Conservation (phyloP, 2,797 vertebrate species). For the Podarcis lilfordi region DNA sequence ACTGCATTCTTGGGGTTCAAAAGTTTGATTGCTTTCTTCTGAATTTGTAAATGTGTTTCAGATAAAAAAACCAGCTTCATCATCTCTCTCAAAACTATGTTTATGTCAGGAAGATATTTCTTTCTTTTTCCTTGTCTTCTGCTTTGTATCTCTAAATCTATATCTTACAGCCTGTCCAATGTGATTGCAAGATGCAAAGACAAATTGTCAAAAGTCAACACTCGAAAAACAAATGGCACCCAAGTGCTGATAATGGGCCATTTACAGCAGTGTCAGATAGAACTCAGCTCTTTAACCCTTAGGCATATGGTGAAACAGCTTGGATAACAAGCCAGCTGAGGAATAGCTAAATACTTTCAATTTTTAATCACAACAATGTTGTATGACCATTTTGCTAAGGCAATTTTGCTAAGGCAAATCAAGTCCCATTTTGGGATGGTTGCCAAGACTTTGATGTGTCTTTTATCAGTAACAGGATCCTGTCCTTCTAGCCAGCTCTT, state of each 20-base stretch:
- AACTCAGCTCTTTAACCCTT: not conserved
- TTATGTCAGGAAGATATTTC: not conserved
- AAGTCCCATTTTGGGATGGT: not conserved
- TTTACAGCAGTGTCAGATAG: not conserved
- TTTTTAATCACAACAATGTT: not conserved
- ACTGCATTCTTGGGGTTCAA: not conserved
- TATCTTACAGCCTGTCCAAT: conserved; percentile 7
- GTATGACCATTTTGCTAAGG: not conserved
- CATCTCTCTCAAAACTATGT: not conserved
- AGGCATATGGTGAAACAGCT: conserved; percentile 17
- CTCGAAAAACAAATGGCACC: not conserved
- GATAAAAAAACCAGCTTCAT: not conserved
- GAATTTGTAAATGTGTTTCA: not conserved
- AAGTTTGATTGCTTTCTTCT: not conserved
- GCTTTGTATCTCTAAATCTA: not conserved
- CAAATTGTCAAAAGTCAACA: not conserved
- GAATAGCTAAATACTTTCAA: conserved; percentile 8
- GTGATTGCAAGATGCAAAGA: not conserved
- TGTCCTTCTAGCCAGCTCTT: not conserved
- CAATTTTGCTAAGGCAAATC: not conserved
- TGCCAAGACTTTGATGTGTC: not conserved
- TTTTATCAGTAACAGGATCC: not conserved
- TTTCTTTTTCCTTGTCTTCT: not conserved
- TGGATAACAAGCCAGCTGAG: not conserved
- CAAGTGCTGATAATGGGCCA: rapidly evolving